These are phyloP conservation scores for Hippasteria phrygiana DNA, from an alignment of 53 echinoderm and acorn worm genomes.

Conservation along the genomic window DNA sequence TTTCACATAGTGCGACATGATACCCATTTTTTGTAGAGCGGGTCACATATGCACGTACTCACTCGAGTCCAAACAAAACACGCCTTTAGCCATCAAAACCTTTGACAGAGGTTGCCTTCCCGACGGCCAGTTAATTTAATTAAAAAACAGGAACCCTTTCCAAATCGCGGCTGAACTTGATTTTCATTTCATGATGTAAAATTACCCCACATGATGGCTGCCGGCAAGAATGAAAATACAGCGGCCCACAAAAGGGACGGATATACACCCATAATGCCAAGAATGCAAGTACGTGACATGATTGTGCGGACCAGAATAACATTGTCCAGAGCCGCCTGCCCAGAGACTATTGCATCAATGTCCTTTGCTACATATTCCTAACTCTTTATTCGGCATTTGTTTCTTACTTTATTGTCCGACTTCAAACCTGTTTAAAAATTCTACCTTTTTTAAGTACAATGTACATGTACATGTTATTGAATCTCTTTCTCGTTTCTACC, in stretches of 20 bases:
- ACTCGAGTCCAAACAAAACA: conserved; percentile 59
- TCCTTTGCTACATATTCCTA: too few species aligned
- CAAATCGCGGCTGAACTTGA: conserved; percentile 38
- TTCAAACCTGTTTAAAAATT: too few species aligned
- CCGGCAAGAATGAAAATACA: conserved; percentile 5
- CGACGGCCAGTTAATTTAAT: conserved; percentile 25
- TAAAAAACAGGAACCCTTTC: conserved; percentile 41
- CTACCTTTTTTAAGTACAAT: too few species aligned
- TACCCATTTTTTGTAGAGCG: too few species aligned
- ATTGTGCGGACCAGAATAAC: neutral
- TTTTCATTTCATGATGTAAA: conserved; percentile 61
- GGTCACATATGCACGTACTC: too few species aligned
- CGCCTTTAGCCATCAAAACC: conserved; percentile 21
- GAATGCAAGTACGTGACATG: neutral
- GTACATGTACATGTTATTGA: too few species aligned
- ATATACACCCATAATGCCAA: neutral
- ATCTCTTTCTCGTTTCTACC: too few species aligned
- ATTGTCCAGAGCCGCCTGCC: neutral
- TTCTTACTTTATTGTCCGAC: too few species aligned
- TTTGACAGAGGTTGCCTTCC: conserved; percentile 8
- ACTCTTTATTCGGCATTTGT: too few species aligned
- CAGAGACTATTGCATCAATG: too few species aligned
- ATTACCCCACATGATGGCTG: conserved; percentile 42
- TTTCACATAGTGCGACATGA: too few species aligned
- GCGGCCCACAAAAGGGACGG: neutral